These are phyloP conservation scores for Celastrina argiolus DNA, from an alignment of 2,888 invertebrate genomes.

Conservation along the genomic window DNA sequence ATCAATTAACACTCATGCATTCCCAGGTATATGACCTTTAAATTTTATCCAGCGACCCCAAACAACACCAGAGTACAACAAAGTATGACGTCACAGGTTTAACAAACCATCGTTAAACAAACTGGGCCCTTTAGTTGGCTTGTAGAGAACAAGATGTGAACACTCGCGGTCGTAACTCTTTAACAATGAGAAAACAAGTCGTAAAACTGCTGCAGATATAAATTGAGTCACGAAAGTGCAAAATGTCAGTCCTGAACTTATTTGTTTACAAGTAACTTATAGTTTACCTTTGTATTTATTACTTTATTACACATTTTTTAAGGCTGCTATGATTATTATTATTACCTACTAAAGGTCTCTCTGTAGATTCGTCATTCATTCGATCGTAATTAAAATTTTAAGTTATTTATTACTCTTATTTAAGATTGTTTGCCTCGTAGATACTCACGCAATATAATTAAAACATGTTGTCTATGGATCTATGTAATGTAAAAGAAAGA, in stretches of 20 bases:
- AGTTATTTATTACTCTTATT: too few species aligned
- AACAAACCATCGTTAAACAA: slow-evolving; percentile 23
- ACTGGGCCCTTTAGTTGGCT: slow-evolving; percentile 25
- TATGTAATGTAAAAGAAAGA: too few species aligned
- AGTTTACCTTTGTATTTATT: neutral
- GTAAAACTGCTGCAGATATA: slow-evolving; percentile 31
- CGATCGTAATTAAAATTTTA: too few species aligned
- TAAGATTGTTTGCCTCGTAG: too few species aligned
- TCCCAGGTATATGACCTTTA: neutral
- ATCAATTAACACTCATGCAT: neutral
- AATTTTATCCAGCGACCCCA: neutral
- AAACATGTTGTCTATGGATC: too few species aligned
- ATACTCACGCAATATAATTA: too few species aligned
- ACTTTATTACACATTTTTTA: neutral
- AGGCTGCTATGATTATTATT: neutral
- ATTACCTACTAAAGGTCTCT: too few species aligned
- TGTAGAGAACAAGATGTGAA: slow-evolving; percentile 30
- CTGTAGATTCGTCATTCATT: too few species aligned
- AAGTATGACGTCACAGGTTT: slow-evolving; percentile 5
- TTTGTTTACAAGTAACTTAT: neutral
- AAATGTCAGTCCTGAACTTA: slow-evolving; percentile 6
- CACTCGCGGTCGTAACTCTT: slow-evolving; percentile 43
- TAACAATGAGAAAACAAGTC: slow-evolving; percentile 38
- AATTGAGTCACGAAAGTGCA: slow-evolving; percentile 30
- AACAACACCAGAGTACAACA: neutral